Evolutionary conservation across 1,140 invertebrate genomes (phyloP).

Genomic region (Orchestia grillus): DNA sequence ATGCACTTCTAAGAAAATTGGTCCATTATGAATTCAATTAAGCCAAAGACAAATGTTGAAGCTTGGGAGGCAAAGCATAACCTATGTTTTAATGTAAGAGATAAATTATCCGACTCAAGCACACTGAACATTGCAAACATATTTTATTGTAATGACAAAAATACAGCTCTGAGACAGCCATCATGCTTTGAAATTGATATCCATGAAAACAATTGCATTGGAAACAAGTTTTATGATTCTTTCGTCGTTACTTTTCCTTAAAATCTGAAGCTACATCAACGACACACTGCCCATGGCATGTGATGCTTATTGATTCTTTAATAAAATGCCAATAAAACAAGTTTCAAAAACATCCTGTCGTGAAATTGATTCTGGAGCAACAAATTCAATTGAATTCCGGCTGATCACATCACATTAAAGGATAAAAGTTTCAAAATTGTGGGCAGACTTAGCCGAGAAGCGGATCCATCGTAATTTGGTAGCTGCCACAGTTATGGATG

Average conservation of each 20-base stretch:
- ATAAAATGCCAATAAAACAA: background rate
- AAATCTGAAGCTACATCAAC: background rate
- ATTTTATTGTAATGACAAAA: background rate
- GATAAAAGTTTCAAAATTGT: background rate
- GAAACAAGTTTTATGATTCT: background rate
- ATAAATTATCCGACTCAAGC: too few relatives aligned
- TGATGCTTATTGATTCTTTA: background rate
- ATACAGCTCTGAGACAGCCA: background rate
- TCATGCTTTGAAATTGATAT: too few relatives aligned
- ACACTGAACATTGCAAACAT: background rate
- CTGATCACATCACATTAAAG: background rate
- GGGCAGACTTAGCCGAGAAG: background rate
- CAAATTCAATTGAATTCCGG: background rate
- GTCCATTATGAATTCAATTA: too few relatives aligned
- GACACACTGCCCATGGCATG: background rate
- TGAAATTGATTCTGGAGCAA: background rate
- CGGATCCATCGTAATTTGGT: background rate
- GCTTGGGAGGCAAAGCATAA: too few relatives aligned
- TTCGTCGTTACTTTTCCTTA: background rate
- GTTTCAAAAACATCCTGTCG: background rate
- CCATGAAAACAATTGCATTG: background rate
- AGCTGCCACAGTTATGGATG: constrained; percentile 14
- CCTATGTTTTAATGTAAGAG: too few relatives aligned
- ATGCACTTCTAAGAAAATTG: too few relatives aligned
- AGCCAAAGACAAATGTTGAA: too few relatives aligned